phyloP scores from a whole-genome alignment of 1,140 invertebrate genomes.

The Eufriesea mexicana region DNA sequence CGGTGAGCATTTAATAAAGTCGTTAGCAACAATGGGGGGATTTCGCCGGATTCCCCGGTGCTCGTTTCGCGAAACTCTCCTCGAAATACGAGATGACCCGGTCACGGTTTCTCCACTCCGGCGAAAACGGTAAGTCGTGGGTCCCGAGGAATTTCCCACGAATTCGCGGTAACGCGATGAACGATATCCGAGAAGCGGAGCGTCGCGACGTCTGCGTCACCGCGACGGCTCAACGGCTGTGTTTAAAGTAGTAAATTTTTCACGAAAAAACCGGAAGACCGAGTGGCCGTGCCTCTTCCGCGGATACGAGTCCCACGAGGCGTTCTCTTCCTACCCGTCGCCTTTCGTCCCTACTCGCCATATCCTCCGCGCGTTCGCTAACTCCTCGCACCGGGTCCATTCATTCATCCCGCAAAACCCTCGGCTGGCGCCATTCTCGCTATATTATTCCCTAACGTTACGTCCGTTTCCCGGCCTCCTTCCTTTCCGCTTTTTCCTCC shows the following conservation, averaged over 20 bases:
- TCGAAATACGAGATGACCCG: neutral
- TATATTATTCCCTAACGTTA: conserved; percentile 64
- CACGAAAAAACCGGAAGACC: conserved; percentile 71
- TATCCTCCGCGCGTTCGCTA: conserved; percentile 8
- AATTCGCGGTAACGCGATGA: neutral
- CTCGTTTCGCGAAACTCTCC: neutral
- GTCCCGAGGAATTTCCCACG: neutral
- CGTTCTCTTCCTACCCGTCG: conserved; percentile 30
- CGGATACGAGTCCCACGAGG: conserved; percentile 75
- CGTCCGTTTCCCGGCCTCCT: conserved; percentile 59
- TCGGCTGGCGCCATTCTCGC: conserved; percentile 16
- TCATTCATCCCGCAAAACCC: conserved; percentile 20
- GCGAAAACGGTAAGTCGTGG: neutral
- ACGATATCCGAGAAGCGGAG: neutral
- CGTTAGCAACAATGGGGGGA: conserved; percentile 12
- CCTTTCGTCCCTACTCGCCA: conserved; percentile 35
- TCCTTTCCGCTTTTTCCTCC: conserved; percentile 37
- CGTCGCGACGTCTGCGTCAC: neutral
- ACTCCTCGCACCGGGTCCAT: conserved; percentile 14
- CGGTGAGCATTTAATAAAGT: conserved; percentile 32
- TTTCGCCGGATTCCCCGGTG: neutral
- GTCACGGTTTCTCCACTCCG: too few species aligned
- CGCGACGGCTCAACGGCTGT: conserved; percentile 67
- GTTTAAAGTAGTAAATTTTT: conserved; percentile 78
- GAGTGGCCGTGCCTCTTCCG: conserved; percentile 75